Evolutionary conservation across 2,888 invertebrate species (phyloP), one percentile per base, ranked within the genome.

Genomic region (Osmoderma eremita): DNA sequence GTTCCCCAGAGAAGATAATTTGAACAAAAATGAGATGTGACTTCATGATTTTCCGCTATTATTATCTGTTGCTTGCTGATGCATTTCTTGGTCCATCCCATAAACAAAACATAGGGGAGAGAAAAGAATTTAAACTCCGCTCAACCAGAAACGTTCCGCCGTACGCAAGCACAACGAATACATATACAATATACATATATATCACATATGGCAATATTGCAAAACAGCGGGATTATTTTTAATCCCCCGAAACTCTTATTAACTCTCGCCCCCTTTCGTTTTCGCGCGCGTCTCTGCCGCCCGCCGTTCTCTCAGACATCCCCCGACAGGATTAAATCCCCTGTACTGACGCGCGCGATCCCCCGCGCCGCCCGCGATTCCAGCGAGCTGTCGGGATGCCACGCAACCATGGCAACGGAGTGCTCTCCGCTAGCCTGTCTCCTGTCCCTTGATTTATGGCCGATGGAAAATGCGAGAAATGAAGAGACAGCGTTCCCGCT

Each of bases 371-470:
- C 65, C 71, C 70, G 70, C 69, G 70, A 70, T 71, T 67, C 70
- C 69, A 58, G 72, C 63, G 75, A 80, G 78, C 81, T 81, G 82
- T 81, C 82, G 83, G 82, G 83, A 82, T 82, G 81, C 84, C 84
- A 82, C 81, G 82, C 82, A 80, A 77, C 83, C 82, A 82, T 82
- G 79, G 82, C 82, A 83, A 83, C 83, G 80, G 82, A 81, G 81
- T 80, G 82, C 81, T 80, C 80, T 77, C 78, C 78, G 81, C 81
- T 80, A 76, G 81, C 80, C 82, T 82, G 83, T 83, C 83, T 83
- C 82, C 82, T 83, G 83, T 83, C 82, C 78, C 82, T 81, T 83
- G 83, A 83, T 83, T 83, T 83, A 83, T 82, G 81, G 82, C 81
- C 58, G 81, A 82, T 83, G 82, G 82, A 83, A 83, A 83, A 83